Evolutionary conservation across 2,797 vertebrate genomes (phyloP), one percentile per base, ranked within the genome.

Genomic region (Ptychadena robeensis): DNA sequence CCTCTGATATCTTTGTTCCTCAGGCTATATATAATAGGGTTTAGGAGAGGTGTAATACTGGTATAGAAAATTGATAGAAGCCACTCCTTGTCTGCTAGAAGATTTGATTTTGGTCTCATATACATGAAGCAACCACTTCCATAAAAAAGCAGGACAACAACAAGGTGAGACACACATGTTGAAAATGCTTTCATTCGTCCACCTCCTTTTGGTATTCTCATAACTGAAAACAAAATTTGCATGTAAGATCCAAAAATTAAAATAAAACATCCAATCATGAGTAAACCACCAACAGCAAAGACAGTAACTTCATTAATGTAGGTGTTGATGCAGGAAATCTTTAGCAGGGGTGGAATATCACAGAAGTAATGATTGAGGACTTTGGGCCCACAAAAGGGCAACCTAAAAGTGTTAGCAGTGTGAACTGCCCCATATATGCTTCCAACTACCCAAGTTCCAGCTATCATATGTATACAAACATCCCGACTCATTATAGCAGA

Each of bases 51-150:
- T 61, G 82, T 79, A 68, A 84, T 68, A 22, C 63, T 31, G 3
- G 76, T 40, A 27, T 84, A 84, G 12, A 84, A 79, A 5, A 84
- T 32, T 5, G 82, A 84, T 30, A 84, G 6, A 31, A 84, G 11
- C 76, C 76, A 84, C 61, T 74, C 70, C 27, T 79, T 84, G 32
- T 79, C 64, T 12, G 68, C 38, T 3, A 79, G 44, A 0, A 67
- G 14, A 28, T 79, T 79, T 10, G 82, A 79, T 53, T 79, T 84
- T 25, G 82, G 82, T 0, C 76, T 76, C 10, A 84, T 15, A 14
- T 84, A 84, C 82, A 84, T 84, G 40, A 73, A 68, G 14, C 82
- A 68, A 9, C 76, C 82, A 79, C 82, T 84, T 34, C 76, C 82
- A 68, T 84, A 84, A 74, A 68, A 84, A 18, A 84, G 34, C 9